Base-by-base conservation (phyloP, 2,888 invertebrate species). In the Luperina testacea region DNA sequence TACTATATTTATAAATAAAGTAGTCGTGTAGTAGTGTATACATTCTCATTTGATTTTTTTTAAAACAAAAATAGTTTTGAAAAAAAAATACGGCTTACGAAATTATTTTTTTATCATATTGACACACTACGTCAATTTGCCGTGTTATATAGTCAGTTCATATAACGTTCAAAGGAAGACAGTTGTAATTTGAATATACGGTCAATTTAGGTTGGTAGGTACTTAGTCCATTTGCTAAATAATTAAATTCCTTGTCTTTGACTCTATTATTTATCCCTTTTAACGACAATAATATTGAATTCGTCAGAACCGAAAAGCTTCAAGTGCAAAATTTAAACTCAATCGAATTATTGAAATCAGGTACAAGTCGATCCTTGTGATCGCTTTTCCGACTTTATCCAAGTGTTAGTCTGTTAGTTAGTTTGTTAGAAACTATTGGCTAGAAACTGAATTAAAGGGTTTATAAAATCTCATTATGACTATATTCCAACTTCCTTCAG, bases 1-100 rank as follows among this genome's bases (percentile, higher is more conserved):
- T 27, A 27, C n/a, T 15, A 32, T 15, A 15, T 78, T 59, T 51
- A 42, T 61, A 42, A 77, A 51, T 59, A 67, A 77, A 68, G 20
- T n/a, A 53, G 3, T 53, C 20, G 9, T 75, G 24, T 51, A 24
- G 20, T 11, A 20, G n/a, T 48, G 6, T 63, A 20, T 64, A n/a
- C 32, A 32, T 45, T 53, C 8, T n/a, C 1, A 1, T 53, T 32
- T 32, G 27, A 45, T 45, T 57, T 65, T 11, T 15, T 69, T 7
- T 45, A 6, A 17, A 53, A 2, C 4, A 17, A 15, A 20, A 5
- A 20, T 6, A 27, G n/a, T 45, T 11, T 9, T n/a, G 42, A 67
- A 65, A 65, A 42, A 42, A 1, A 0, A 42, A 67, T 42, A 15
- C 42, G 5, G 42, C 13, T n/a, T 15, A 42, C 3, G 13, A 24